Evolutionary conservation across 2,113 vertebrate genomes (phyloP).

Genomic region (Chamaea fasciata): DNA sequence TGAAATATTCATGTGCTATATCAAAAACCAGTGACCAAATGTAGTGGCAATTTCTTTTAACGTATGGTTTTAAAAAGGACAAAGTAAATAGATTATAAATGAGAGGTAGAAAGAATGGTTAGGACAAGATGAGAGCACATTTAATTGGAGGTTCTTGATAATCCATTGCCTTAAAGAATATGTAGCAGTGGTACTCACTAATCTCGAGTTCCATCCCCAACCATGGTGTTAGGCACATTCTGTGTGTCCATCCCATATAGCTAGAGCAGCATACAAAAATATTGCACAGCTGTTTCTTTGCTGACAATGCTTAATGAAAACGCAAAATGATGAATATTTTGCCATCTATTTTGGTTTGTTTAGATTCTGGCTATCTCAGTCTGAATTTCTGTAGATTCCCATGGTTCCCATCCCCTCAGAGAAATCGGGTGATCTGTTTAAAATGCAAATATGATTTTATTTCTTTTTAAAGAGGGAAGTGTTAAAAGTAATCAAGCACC

Average conservation of each 20-base stretch:
- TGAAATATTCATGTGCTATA: background rate
- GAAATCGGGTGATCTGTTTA: background rate
- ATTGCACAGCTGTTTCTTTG: background rate
- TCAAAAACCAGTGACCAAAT: background rate
- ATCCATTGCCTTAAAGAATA: background rate
- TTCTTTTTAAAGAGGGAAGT: background rate
- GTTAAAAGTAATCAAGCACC: background rate
- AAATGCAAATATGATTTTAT: background rate
- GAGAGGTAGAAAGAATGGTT: background rate
- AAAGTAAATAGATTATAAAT: background rate
- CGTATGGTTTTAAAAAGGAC: background rate
- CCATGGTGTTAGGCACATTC: background rate
- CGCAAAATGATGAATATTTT: background rate
- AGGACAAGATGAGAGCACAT: background rate
- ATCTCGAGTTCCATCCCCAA: background rate
- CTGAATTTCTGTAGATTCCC: background rate
- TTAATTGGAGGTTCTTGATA: background rate
- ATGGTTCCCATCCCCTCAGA: background rate
- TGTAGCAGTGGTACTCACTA: background rate
- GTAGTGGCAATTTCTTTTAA: background rate
- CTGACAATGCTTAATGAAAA: background rate
- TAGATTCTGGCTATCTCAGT: background rate
- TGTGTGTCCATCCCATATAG: background rate
- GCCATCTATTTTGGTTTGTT: background rate
- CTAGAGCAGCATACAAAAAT: background rate